Conservation (phyloP, 2,113 vertebrate species). For the Trogon melanurus region DNA sequence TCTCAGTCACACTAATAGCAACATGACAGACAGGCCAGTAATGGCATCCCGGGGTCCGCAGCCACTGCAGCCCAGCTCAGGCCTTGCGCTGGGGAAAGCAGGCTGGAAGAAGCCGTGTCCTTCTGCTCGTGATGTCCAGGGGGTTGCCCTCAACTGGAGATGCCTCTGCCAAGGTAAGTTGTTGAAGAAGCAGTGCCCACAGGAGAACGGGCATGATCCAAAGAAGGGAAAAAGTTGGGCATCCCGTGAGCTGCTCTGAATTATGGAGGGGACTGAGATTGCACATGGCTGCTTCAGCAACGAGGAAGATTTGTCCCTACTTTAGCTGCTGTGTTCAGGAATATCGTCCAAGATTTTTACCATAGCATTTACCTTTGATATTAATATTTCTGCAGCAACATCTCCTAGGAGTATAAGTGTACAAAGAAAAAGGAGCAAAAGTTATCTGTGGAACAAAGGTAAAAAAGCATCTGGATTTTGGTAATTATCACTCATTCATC, state of each 20-base stretch:
- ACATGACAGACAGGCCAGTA: background rate
- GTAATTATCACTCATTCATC: background rate
- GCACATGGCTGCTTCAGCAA: accelerated
- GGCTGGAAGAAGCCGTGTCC: accelerated
- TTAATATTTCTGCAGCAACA: background rate
- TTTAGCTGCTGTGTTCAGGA: background rate
- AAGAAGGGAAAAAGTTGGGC: background rate
- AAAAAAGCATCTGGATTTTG: background rate
- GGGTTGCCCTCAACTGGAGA: accelerated
- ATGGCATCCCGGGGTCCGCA: background rate
- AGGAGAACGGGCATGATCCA: accelerated
- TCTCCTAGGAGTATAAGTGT: background rate
- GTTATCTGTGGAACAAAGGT: background rate
- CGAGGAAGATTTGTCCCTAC: background rate
- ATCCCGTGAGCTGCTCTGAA: background rate
- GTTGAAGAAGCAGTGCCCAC: accelerated
- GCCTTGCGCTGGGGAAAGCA: accelerated
- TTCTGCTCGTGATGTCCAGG: background rate
- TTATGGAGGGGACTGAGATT: background rate
- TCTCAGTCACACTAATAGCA: background rate
- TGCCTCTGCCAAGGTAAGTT: accelerated
- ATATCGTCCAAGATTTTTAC: background rate
- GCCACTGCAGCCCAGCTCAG: background rate
- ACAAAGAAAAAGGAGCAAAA: background rate
- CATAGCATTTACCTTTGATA: background rate